Evolutionary conservation across 2,113 vertebrate species (phyloP).

Genomic region (Sclerurus mexicanus): DNA sequence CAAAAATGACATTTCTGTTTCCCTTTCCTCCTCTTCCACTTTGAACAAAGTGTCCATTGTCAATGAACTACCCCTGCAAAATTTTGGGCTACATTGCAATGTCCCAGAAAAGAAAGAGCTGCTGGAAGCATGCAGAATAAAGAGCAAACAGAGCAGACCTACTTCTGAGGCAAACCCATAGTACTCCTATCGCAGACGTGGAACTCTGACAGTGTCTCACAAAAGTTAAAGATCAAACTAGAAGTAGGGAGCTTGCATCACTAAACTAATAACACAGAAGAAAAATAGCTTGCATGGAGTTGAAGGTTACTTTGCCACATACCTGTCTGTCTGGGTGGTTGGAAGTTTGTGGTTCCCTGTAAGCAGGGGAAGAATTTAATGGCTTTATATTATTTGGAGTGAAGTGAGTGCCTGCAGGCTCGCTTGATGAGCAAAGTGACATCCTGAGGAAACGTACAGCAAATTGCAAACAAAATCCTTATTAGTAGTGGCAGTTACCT

Average conservation of each 20-base stretch:
- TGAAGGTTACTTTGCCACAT: background rate
- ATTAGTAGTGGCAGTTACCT: slow-evolving; percentile 68
- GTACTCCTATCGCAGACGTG: background rate
- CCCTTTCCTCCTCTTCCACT: background rate
- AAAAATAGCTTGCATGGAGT: background rate
- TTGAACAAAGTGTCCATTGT: background rate
- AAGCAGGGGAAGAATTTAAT: slow-evolving; percentile 56
- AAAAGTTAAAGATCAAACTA: background rate
- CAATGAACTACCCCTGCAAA: background rate
- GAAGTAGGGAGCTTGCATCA: background rate
- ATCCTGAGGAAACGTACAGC: slow-evolving; percentile 59
- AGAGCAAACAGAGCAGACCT: background rate
- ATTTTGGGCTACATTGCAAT: background rate
- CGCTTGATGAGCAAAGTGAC: slow-evolving; percentile 65
- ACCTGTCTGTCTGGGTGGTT: background rate
- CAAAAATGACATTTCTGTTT: background rate
- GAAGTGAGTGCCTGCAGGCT: slow-evolving; percentile 60
- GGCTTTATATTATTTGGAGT: slow-evolving; percentile 51
- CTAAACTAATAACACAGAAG: background rate
- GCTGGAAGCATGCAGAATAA: background rate
- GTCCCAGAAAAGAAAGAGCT: background rate
- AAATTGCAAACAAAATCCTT: slow-evolving; percentile 67
- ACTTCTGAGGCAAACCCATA: background rate
- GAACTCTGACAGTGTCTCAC: background rate
- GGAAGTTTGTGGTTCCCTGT: slow-evolving; percentile 28